A percentile compares a stretch with the other conserved stretches of the same genome.
These are phyloP conservation scores for Neoascia interrupta DNA, from an alignment of 2,888 invertebrate genomes.

Conservation along the genomic window DNA sequence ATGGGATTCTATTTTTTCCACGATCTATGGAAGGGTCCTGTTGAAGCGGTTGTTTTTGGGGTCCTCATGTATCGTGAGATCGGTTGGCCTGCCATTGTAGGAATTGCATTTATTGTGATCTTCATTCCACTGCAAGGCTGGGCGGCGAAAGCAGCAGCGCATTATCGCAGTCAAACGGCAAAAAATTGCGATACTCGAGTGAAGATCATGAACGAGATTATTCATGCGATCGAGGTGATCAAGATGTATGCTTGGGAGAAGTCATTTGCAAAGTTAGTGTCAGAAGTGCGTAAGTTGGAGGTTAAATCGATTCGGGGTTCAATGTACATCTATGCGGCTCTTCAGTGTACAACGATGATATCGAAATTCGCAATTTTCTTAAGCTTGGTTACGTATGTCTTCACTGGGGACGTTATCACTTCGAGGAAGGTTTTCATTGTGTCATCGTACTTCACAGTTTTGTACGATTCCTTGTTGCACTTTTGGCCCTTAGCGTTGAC, in stretches of 20 bases:
- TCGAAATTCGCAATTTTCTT: conserved; percentile 89
- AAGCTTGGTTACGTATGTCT: conserved; percentile 85
- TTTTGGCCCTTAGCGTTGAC: conserved; percentile 90
- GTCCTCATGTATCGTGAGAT: conserved; percentile 82
- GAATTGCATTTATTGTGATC: conserved; percentile 85
- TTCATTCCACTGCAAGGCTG: conserved; percentile 89
- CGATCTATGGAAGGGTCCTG: conserved; percentile 94
- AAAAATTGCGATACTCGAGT: conserved; percentile 91
- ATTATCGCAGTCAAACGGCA: conserved; percentile 85
- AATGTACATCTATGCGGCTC: conserved; percentile 84
- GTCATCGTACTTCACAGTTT: conserved; percentile 89
- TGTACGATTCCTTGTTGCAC: conserved; percentile 88
- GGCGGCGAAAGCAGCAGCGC: conserved; percentile 85
- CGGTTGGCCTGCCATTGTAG: conserved; percentile 85
- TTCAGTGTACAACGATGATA: conserved; percentile 87
- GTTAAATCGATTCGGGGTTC: conserved; percentile 85
- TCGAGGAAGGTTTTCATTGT: conserved; percentile 89
- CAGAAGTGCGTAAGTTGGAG: conserved; percentile 86
- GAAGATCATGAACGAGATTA: conserved; percentile 92
- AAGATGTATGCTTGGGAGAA: conserved; percentile 95
- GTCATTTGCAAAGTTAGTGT: conserved; percentile 87
- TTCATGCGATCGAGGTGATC: conserved; percentile 90
- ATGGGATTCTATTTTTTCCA: conserved; percentile 93
- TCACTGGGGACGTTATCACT: conserved; percentile 83
- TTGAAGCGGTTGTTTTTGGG: conserved; percentile 81